A percentile compares a stretch with the other conserved stretches of the same genome.
Conservation (phyloP, 2,888 invertebrate species). For the Microchrysa polita region DNA sequence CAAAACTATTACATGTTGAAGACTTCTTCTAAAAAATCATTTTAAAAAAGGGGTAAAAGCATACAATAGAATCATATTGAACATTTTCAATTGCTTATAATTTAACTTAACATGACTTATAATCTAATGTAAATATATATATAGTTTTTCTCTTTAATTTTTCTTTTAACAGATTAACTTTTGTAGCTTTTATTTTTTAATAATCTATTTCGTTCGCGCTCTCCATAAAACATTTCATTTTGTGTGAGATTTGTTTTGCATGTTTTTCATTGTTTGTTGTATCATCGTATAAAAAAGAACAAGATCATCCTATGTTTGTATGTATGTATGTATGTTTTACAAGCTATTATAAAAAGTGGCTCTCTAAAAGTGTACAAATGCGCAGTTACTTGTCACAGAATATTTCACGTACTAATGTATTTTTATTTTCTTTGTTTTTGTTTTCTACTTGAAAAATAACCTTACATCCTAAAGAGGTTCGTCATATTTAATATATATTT, state of each 20-base stretch:
- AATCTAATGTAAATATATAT: constrained; percentile 6
- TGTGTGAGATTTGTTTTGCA: constrained; percentile 23
- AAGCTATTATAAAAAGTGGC: constrained; percentile 37
- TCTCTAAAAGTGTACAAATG: constrained; percentile 38
- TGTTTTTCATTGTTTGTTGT: too few relatives aligned
- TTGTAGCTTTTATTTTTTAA: too few relatives aligned
- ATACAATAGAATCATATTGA: background rate
- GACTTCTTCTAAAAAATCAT: background rate
- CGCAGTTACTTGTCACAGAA: constrained; percentile 32
- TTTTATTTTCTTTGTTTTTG: constrained; percentile 14
- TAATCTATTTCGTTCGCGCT: background rate
- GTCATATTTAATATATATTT: too few relatives aligned
- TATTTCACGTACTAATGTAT: constrained; percentile 3
- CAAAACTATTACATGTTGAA: too few relatives aligned
- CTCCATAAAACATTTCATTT: background rate
- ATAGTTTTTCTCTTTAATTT: background rate
- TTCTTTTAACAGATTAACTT: background rate
- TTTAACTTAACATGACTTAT: constrained; percentile 19
- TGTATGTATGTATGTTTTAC: constrained; percentile 9
- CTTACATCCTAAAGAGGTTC: constrained; percentile 29
- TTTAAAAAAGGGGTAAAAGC: background rate
- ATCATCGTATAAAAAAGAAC: constrained; percentile 36
- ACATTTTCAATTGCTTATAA: constrained; percentile 1
- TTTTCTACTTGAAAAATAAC: constrained; percentile 1
- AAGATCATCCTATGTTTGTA: too few relatives aligned